A percentile compares a stretch with the other conserved stretches of the same genome.
Evolutionary conservation across 2,797 vertebrate species (phyloP).

Genomic region (Hoplostethus mediterraneus): DNA sequence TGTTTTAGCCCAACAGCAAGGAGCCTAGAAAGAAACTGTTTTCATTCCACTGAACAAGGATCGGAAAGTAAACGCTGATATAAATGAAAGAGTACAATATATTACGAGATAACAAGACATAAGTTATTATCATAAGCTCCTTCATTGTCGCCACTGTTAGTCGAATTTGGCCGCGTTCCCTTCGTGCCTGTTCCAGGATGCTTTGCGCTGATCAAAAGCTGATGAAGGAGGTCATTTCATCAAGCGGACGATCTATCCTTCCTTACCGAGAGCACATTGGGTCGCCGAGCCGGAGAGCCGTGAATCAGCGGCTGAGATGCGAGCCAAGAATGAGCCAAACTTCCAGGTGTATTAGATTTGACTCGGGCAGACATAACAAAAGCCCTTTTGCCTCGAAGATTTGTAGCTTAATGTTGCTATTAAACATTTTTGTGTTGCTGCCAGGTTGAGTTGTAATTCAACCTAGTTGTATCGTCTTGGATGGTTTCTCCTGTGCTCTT

Average conservation of each 20-base stretch:
- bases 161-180: neutral
- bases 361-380: slow-evolving; percentile 66
- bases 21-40: too few relatives aligned
- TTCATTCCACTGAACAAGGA: too few relatives aligned
- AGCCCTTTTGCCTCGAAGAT: slow-evolving; percentile 47
- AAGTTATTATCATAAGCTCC: neutral
- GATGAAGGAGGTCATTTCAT: slow-evolving; percentile 40
- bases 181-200: slow-evolving; percentile 14
- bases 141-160: slow-evolving; percentile 2
- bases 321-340: slow-evolving; percentile 42
- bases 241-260: slow-evolving; percentile 31
- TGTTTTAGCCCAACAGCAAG: too few relatives aligned
- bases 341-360: slow-evolving; percentile 68
- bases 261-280: slow-evolving; percentile 14
- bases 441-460: slow-evolving; percentile 62
- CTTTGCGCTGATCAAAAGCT: slow-evolving; percentile 19
- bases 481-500: slow-evolving; percentile 34
- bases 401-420: slow-evolving; percentile 62
- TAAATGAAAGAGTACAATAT: neutral
- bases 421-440: slow-evolving; percentile 51
- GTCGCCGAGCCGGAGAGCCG: slow-evolving; percentile 19
- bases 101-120: slow-evolving; percentile 18
- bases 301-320: slow-evolving; percentile 52
- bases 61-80: too few relatives aligned
- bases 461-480: slow-evolving; percentile 37